Percentiles rank a stretch among this genome's conserved stretches.
Evolutionary conservation across 2,797 vertebrate genomes (phyloP).

Genomic region (Syncerus caffer): DNA sequence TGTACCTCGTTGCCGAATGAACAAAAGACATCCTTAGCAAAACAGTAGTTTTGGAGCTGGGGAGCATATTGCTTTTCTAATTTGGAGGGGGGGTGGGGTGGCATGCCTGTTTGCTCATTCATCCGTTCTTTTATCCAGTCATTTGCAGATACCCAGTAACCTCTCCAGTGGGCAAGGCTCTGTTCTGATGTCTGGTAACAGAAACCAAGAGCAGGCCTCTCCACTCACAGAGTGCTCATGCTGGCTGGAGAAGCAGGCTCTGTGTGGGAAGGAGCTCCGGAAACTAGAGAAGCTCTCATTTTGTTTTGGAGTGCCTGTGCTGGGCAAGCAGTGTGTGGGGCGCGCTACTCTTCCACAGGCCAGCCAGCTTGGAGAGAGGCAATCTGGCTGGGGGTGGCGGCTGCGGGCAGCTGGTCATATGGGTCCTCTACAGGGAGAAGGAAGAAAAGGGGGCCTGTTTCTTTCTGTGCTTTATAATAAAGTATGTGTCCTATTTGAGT

Average conservation of each 20-base stretch:
- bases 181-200: background rate
- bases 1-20: background rate
- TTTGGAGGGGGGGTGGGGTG: accelerated
- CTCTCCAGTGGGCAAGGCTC: background rate
- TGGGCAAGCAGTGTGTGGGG: background rate
- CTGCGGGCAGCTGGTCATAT: background rate
- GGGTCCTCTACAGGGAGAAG: background rate
- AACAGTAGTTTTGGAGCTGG: background rate
- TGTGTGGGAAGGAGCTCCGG: background rate
- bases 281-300: background rate
- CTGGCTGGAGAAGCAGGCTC: background rate
- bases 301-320: background rate
- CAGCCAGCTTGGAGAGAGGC: background rate
- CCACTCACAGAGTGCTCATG: background rate
- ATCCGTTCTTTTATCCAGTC: background rate
- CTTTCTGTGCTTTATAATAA: background rate
- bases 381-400: background rate
- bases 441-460: background rate
- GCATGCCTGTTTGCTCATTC: background rate
- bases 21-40: background rate
- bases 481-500: background rate
- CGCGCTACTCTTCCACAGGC: background rate
- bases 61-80: background rate
- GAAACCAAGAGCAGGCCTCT: background rate
- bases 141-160: background rate